Percentiles rank a stretch among this genome's conserved stretches.
Evolutionary conservation across 2,888 invertebrate species (phyloP).

Genomic region (Heliconius hortense): DNA sequence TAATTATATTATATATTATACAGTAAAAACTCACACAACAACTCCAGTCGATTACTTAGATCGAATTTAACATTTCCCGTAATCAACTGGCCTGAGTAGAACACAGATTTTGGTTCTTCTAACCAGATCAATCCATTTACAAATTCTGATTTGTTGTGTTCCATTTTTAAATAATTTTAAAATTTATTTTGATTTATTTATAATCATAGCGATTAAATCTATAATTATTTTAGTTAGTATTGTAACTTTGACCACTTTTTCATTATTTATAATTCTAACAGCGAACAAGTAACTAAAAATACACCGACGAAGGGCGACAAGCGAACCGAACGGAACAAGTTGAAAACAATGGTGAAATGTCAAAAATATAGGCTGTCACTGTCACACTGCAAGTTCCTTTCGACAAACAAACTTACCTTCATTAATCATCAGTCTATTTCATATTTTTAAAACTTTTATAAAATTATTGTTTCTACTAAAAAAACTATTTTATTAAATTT

Average conservation of each 20-base stretch:
- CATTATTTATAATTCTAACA: background rate
- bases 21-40: conserved; percentile 51
- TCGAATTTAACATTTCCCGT: conserved; percentile 57
- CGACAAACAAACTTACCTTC: background rate
- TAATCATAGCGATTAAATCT: background rate
- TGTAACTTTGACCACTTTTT: background rate
- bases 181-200: background rate
- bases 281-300: background rate
- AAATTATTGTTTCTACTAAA: too few relatives aligned
- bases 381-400: background rate
- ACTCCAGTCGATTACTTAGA: conserved; percentile 49
- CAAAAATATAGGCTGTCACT: background rate
- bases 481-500: too few relatives aligned
- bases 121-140: conserved; percentile 53
- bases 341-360: background rate
- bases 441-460: too few relatives aligned
- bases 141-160: conserved; percentile 32
- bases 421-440: too few relatives aligned
- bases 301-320: background rate
- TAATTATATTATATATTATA: background rate
- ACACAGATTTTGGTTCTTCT: conserved; percentile 52
- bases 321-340: background rate
- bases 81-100: conserved; percentile 63
- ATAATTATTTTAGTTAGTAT: background rate
- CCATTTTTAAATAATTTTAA: conserved; percentile 1